Conservation (phyloP, 1,140 invertebrate genomes). For the Uloborus diversus region DNA sequence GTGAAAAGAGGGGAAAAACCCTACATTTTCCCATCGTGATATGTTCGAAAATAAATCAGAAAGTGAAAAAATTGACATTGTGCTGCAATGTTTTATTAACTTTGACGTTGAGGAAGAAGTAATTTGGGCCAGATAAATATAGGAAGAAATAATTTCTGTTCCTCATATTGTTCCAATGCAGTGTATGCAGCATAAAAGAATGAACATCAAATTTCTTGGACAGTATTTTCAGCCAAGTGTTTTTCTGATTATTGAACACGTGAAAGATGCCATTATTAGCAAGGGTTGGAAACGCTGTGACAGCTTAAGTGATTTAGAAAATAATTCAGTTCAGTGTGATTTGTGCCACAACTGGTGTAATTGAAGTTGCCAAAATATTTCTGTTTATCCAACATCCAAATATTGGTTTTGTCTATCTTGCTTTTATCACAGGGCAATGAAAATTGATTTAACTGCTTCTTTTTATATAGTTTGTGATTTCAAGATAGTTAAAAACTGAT, state of each 20-base stretch:
- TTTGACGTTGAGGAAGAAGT: not conserved
- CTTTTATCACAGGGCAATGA: too few relatives aligned
- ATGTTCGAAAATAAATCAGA: slow-evolving; percentile 8
- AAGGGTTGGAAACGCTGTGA: slow-evolving; percentile 10
- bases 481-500: too few relatives aligned
- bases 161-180: slow-evolving; percentile 3
- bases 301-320: not conserved
- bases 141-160: not conserved
- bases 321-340: slow-evolving; percentile 3
- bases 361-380: not conserved
- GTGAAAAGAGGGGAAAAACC: not conserved
- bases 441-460: too few relatives aligned
- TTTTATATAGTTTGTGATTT: too few relatives aligned
- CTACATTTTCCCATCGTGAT: not conserved
- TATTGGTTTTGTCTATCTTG: slow-evolving; percentile 6
- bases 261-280: not conserved
- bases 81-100: not conserved
- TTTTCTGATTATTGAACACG: not conserved
- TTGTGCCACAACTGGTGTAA: slow-evolving; percentile 1
- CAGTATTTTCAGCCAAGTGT: not conserved
- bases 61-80: not conserved
- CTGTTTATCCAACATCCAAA: not conserved
- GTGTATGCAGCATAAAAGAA: not conserved
- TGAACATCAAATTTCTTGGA: not conserved
- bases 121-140: not conserved